A percentile compares a stretch with the other conserved stretches of the same genome.
These are phyloP conservation scores for Linyphia triangularis DNA, from an alignment of 2,888 invertebrate genomes.

Conservation along the genomic window DNA sequence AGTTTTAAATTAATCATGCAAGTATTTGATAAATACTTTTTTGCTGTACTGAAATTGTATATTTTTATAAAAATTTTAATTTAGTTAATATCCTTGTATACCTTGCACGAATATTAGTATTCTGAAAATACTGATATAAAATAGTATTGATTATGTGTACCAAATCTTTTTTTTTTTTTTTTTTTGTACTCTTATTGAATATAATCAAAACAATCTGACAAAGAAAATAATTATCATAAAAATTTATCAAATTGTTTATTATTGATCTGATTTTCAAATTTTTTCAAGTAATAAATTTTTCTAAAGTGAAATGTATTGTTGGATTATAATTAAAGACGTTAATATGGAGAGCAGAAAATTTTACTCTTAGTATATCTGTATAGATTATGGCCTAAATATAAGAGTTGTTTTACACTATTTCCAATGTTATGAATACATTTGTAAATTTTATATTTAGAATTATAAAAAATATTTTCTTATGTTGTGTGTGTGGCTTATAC, in stretches of 20 bases:
- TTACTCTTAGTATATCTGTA: conserved; percentile 49
- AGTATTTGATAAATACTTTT: too few species aligned
- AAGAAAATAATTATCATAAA: too few species aligned
- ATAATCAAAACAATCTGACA: background rate
- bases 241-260: too few species aligned
- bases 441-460: conserved; percentile 64
- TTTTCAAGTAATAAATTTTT: background rate
- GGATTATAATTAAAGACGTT: conserved; percentile 9
- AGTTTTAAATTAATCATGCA: too few species aligned
- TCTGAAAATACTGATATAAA: too few species aligned
- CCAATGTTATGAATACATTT: conserved; percentile 51
- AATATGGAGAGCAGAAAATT: conserved; percentile 18
- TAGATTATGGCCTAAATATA: conserved; percentile 15
- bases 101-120: background rate
- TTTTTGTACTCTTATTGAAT: background rate
- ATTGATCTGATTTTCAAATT: background rate
- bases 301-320: background rate
- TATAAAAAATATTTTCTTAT: conserved; percentile 52
- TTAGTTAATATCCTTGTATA: too few species aligned
- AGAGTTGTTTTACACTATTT: conserved; percentile 56
- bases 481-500: background rate
- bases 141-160: background rate
- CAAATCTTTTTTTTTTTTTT: background rate
- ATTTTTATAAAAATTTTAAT: too few species aligned
- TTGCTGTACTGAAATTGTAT: too few species aligned